Evolutionary conservation across 2,797 vertebrate genomes (phyloP).

Genomic region (Melanotaenia trifasciata): DNA sequence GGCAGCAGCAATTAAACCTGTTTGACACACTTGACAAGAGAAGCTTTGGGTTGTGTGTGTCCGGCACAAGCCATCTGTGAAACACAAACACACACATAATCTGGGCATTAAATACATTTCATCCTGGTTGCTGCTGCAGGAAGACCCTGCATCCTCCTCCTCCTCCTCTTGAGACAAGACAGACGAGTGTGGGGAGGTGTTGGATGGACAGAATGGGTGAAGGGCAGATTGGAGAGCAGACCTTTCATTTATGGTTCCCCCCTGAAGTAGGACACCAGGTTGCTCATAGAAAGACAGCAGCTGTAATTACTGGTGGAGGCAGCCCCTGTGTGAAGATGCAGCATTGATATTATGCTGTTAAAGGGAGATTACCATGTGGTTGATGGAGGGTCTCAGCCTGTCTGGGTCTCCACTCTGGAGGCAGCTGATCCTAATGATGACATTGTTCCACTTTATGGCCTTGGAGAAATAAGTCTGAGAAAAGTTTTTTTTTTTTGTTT

Average conservation of each 20-base stretch:
- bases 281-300: conserved; percentile 45
- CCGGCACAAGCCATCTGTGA: conserved; percentile 80
- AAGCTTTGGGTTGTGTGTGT: conserved; percentile 66
- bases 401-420: conserved; percentile 33
- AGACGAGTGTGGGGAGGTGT: conserved; percentile 26
- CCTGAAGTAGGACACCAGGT: conserved; percentile 66
- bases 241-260: conserved; percentile 49
- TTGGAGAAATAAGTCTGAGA: neutral
- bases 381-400: conserved; percentile 24
- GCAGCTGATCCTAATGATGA: too few relatives aligned
- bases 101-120: conserved; percentile 38
- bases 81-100: conserved; percentile 33
- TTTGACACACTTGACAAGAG: conserved; percentile 81
- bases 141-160: conserved; percentile 11
- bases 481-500: too few relatives aligned
- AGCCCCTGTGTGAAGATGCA: conserved; percentile 32
- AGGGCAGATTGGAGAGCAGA: conserved; percentile 49
- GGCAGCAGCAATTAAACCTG: conserved; percentile 75
- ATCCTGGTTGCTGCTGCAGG: conserved; percentile 40
- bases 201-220: conserved; percentile 6
- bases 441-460: neutral
- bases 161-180: conserved; percentile 39
- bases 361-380: conserved; percentile 56
- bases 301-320: conserved; percentile 50
- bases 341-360: conserved; percentile 55